phyloP scores from a whole-genome alignment of 1,140 invertebrate species.

The Bombus picipes region DNA sequence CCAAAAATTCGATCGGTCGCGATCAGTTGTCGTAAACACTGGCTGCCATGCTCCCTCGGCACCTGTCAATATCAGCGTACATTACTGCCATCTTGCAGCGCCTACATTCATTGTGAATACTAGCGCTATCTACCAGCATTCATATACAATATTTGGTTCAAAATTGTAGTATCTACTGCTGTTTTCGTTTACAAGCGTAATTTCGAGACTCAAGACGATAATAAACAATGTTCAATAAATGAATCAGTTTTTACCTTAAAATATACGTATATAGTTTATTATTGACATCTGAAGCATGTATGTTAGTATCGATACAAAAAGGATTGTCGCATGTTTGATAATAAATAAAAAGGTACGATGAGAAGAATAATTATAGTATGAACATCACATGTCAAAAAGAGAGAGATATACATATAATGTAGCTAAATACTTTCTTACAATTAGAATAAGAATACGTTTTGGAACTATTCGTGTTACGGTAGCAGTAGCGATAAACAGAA shows the following conservation, averaged over 20 bases:
- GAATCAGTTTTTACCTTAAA: conserved; percentile 63
- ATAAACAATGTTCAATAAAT: not conserved
- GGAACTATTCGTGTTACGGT: conserved; percentile 35
- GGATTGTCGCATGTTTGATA: conserved; percentile 66
- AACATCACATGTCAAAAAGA: conserved; percentile 72
- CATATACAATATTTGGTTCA: not conserved
- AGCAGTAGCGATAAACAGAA: conserved; percentile 48
- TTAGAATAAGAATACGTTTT: conserved; percentile 41
- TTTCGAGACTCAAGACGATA: not conserved
- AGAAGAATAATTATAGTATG: conserved; percentile 64
- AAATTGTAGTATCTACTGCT: not conserved
- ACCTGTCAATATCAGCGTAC: conserved; percentile 75
- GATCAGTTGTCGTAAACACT: conserved; percentile 80
- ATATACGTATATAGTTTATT: conserved; percentile 73
- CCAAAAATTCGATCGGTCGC: conserved; percentile 58
- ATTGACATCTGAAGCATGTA: conserved; percentile 67
- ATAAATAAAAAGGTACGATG: conserved; percentile 73
- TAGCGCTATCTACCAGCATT: not conserved
- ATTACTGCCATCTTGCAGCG: conserved; percentile 47
- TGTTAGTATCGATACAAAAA: conserved; percentile 70
- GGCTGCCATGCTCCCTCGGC: conserved; percentile 73
- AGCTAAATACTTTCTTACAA: conserved; percentile 54
- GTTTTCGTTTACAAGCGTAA: not conserved
- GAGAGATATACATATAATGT: conserved; percentile 21
- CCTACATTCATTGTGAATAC: not conserved